phyloP scores from a whole-genome alignment of 1,140 invertebrate genomes.

The Eueides isabella region DNA sequence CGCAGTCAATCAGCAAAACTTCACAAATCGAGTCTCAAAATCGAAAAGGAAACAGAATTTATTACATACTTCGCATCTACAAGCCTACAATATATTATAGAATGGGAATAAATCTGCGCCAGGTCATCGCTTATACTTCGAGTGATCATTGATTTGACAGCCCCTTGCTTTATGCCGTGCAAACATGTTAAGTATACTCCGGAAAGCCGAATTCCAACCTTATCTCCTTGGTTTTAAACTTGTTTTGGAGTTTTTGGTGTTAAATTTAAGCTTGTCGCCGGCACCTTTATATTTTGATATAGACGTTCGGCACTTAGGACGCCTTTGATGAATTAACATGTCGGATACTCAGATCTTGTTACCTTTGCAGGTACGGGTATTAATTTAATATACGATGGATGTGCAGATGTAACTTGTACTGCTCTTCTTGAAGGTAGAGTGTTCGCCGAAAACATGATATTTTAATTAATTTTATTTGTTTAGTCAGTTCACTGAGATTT shows the following conservation, averaged over 20 bases:
- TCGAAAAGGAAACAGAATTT: constrained; percentile 11
- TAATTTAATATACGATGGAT: constrained; percentile 40
- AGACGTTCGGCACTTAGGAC: constrained; percentile 41
- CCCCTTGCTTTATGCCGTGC: constrained; percentile 35
- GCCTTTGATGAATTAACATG: constrained; percentile 47
- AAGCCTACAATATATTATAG: constrained; percentile 17
- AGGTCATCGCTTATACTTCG: constrained; percentile 39
- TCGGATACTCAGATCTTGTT: constrained; percentile 41
- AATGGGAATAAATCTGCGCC: constrained; percentile 33
- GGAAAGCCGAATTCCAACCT: neutral
- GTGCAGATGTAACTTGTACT: constrained; percentile 16
- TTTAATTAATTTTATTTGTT: neutral
- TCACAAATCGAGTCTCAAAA: constrained; percentile 5
- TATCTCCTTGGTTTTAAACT: neutral
- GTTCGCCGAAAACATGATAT: neutral
- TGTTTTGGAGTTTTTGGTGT: neutral
- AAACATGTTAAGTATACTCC: constrained; percentile 1
- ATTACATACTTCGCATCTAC: constrained; percentile 12
- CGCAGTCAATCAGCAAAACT: neutral
- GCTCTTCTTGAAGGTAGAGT: neutral
- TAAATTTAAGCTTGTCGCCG: constrained; percentile 30
- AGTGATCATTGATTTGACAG: constrained; percentile 49
- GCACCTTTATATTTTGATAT: constrained; percentile 43
- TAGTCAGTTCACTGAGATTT: too few species aligned
- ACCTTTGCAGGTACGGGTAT: constrained; percentile 36